Evolutionary conservation across 2,797 vertebrate genomes (phyloP).

Genomic region (Sebastes minor): DNA sequence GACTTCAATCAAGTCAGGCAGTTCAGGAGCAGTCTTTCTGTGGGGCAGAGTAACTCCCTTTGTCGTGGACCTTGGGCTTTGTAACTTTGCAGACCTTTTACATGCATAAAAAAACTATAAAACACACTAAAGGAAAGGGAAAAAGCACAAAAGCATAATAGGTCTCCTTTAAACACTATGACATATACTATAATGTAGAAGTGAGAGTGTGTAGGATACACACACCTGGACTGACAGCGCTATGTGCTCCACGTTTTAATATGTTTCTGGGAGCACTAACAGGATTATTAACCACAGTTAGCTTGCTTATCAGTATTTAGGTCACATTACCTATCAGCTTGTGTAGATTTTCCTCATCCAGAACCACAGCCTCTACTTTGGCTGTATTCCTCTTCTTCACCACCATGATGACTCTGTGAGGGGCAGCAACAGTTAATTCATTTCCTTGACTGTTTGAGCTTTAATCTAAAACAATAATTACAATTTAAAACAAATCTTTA

Average conservation of each 20-base stretch:
- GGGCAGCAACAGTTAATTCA: background rate
- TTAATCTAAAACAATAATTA: background rate
- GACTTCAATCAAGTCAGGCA: no score
- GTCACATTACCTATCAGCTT: conserved; percentile 80
- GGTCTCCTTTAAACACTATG: background rate
- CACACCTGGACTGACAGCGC: background rate
- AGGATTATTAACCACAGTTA: background rate
- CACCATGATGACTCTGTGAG: conserved; percentile 85
- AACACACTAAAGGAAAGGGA: no score
- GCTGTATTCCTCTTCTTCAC: conserved; percentile 87
- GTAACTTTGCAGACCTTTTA: no score
- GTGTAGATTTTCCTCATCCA: conserved; percentile 83
- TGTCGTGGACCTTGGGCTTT: no score
- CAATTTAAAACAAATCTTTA: background rate
- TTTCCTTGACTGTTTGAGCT: background rate
- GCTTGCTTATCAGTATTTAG: background rate
- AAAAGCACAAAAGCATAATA: no score
- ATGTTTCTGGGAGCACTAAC: background rate
- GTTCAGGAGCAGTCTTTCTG: no score
- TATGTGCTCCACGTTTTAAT: background rate
- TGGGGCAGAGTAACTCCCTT: no score
- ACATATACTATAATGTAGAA: background rate
- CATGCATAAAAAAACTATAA: no score
- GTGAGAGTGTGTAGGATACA: background rate
- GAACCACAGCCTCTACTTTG: conserved; percentile 84